Evolutionary conservation across 2,797 vertebrate genomes (phyloP).

Genomic region (Okamejei kenojei): DNA sequence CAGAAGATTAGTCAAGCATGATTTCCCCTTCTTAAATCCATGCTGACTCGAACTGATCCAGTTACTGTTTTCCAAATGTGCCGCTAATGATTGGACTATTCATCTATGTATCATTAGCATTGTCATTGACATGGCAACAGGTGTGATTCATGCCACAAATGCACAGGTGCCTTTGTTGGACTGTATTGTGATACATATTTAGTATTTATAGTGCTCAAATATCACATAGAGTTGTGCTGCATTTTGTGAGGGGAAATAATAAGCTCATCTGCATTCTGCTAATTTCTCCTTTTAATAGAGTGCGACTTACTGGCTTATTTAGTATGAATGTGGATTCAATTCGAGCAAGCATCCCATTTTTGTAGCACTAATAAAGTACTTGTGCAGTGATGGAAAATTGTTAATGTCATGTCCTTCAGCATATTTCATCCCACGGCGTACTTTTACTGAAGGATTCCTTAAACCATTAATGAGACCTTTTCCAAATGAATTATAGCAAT

Average conservation of each 20-base stretch:
- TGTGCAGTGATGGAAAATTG: background rate
- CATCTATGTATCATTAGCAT: too few relatives aligned
- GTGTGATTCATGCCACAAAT: too few relatives aligned
- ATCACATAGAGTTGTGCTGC: too few relatives aligned
- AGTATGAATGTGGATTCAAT: background rate
- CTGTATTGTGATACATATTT: too few relatives aligned
- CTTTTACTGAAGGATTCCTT: background rate
- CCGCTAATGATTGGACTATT: too few relatives aligned
- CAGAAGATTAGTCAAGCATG: too few relatives aligned
- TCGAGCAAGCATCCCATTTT: background rate
- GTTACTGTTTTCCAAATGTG: too few relatives aligned
- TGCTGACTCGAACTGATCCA: too few relatives aligned
- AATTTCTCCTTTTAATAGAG: background rate
- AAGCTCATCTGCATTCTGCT: background rate
- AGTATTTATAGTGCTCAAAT: too few relatives aligned
- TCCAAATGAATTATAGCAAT: background rate
- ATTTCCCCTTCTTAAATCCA: too few relatives aligned
- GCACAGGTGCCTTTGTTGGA: too few relatives aligned
- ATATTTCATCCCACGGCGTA: background rate
- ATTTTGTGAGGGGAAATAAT: background rate
- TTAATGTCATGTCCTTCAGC: background rate
- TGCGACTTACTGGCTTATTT: background rate
- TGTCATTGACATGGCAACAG: too few relatives aligned
- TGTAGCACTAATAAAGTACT: background rate
- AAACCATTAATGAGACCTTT: background rate